Evolutionary conservation across 2,113 vertebrate species (phyloP), one percentile per base, ranked within the genome.

Genomic region (Dendropsophus ebraccatus): DNA sequence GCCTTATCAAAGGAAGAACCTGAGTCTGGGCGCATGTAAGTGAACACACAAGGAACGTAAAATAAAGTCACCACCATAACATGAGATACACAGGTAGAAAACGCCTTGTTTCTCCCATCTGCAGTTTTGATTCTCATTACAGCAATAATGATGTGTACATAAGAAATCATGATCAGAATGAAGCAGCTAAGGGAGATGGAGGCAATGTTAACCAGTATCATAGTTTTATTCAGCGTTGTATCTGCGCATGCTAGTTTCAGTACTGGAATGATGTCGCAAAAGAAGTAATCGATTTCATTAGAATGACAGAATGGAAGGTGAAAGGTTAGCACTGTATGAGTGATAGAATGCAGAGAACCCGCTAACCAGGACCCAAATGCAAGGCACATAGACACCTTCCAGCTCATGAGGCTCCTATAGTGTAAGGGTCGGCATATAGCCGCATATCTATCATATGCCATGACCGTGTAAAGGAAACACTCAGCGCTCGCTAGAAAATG

Each of bases 21-120:
- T 11, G 88, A 45, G 25, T 73, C 54, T 19, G 89, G 89, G 4
- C 50, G 88, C n/a, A 90, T 60, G 45, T 90, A 91, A 78, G 88
- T 88, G 41, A 90, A 90, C 13, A 88, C 65, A 12, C 87, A 60
- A 4, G 90, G 82, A 30, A 85, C 83, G 0, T 88, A 90, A 16
- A 88, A 81, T 1, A 91, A 49, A 58, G 82, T 32, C 4, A 90
- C 78, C 49, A 88, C 87, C 41, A 88, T 79, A 81, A 90, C 70
- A 49, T 91, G 90, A 9, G 91, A 90, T n/a, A 81, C 89, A 67
- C 91, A 92, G 1, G 89, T 90, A 13, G 90, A 92, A 19, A 92
- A 92, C 3, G 89, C 88, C 62, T 90, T 92, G 45, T 80, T 88
- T 16, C 87, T 65, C 1, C 90, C 91, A 23, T 90, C 88, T 0